These are phyloP conservation scores for Pachymerium ferrugineum DNA, from an alignment of 2,888 invertebrate species.

Conservation along the genomic window DNA sequence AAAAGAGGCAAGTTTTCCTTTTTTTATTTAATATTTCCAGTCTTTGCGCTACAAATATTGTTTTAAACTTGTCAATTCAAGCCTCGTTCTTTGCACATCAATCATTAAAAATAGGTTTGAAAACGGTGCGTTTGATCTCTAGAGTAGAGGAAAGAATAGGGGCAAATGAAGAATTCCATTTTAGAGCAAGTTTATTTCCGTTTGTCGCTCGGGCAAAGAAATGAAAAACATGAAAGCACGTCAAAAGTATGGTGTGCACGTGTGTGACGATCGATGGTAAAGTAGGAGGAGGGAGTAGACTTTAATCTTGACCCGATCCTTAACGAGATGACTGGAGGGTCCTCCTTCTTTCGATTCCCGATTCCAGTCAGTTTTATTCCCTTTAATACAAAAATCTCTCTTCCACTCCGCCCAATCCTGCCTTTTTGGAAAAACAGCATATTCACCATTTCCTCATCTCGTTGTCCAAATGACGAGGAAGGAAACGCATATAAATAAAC, in stretches of 20 bases:
- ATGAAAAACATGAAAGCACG: neutral
- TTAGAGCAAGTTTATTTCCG: neutral
- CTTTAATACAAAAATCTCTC: constrained; percentile 27
- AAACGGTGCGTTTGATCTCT: too few relatives aligned
- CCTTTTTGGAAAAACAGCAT: too few relatives aligned
- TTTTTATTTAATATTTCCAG: too few relatives aligned
- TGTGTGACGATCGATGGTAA: constrained; percentile 17
- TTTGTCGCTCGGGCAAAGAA: neutral
- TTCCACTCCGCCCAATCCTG: constrained; percentile 17
- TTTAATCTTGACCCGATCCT: constrained; percentile 24
- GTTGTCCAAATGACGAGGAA: neutral
- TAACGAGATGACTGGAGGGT: constrained; percentile 27
- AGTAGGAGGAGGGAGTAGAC: neutral
- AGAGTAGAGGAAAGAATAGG: too few relatives aligned
- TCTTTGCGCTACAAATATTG: too few relatives aligned
- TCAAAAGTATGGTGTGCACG: constrained; percentile 18
- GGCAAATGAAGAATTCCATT: neutral
- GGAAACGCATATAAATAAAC: constrained; percentile 11
- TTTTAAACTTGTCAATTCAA: too few relatives aligned
- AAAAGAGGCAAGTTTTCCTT: too few relatives aligned
- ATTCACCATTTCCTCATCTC: neutral
- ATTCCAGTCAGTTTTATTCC: neutral
- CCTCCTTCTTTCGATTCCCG: constrained; percentile 20
- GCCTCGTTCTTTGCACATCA: too few relatives aligned
- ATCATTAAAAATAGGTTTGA: too few relatives aligned